Evolutionary conservation across 2,888 invertebrate species (phyloP).

Genomic region (Morpho deidamia): DNA sequence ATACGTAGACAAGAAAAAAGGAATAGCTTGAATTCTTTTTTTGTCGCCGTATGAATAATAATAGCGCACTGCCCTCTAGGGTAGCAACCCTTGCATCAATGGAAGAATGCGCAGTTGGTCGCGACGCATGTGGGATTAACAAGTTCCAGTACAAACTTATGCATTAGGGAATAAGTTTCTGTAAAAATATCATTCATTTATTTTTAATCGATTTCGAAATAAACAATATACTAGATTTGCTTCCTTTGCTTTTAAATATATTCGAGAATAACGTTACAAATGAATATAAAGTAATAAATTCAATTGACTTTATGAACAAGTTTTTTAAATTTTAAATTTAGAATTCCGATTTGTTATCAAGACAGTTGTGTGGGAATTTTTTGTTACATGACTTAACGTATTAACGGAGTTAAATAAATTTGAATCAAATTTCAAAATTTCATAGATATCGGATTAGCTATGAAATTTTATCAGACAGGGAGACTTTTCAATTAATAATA

Average conservation of each 20-base stretch:
- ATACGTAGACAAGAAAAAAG: conserved; percentile 42
- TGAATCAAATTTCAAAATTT: too few relatives aligned
- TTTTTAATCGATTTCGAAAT: conserved; percentile 18
- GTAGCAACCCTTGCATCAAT: conserved; percentile 65
- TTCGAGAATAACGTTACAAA: too few relatives aligned
- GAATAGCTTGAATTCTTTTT: conserved; percentile 50
- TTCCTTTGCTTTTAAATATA: not conserved
- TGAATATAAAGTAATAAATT: too few relatives aligned
- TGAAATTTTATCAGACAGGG: too few relatives aligned
- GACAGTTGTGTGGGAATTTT: too few relatives aligned
- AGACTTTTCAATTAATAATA: too few relatives aligned
- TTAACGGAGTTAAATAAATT: too few relatives aligned
- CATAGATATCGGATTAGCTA: too few relatives aligned
- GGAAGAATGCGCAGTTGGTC: conserved; percentile 67
- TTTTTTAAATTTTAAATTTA: too few relatives aligned
- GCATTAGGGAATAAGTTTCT: conserved; percentile 42
- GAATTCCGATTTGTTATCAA: too few relatives aligned
- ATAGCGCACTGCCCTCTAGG: conserved; percentile 62
- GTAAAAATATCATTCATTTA: conserved; percentile 34
- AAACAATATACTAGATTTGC: not conserved
- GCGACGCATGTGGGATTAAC: conserved; percentile 61
- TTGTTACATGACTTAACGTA: too few relatives aligned
- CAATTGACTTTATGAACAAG: too few relatives aligned
- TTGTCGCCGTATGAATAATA: conserved; percentile 57
- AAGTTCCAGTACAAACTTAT: conserved; percentile 46